Percentiles rank a stretch among this genome's conserved stretches.
Evolutionary conservation across 2,797 vertebrate genomes (phyloP).

Genomic region (Lates japonicus): DNA sequence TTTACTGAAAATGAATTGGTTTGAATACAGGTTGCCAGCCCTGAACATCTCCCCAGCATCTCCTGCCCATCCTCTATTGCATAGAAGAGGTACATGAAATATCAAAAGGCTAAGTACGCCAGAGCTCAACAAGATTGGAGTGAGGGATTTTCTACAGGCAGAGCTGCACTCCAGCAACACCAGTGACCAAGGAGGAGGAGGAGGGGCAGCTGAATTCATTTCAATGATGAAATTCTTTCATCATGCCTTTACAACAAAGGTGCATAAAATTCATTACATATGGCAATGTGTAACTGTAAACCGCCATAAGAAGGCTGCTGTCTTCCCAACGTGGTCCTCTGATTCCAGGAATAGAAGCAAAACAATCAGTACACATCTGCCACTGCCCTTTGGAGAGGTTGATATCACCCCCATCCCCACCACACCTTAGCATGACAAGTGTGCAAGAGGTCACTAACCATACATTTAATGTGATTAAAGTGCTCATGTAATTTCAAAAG

Average conservation of each 20-base stretch:
- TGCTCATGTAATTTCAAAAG: slow-evolving; percentile 47
- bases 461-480: slow-evolving; percentile 58
- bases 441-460: slow-evolving; percentile 49
- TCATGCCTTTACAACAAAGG: slow-evolving; percentile 81
- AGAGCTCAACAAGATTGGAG: slow-evolving; percentile 71
- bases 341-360: slow-evolving; percentile 57
- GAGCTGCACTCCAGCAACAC: slow-evolving; percentile 70
- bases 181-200: slow-evolving; percentile 59
- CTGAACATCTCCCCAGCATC: slow-evolving; percentile 48
- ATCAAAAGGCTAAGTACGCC: slow-evolving; percentile 74
- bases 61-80: slow-evolving; percentile 37
- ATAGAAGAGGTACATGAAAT: slow-evolving; percentile 59
- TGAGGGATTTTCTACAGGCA: slow-evolving; percentile 72
- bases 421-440: slow-evolving; percentile 37
- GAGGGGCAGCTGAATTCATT: slow-evolving; percentile 78
- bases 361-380: slow-evolving; percentile 36
- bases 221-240: slow-evolving; percentile 83
- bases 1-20: slow-evolving; percentile 41
- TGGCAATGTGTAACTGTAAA: slow-evolving; percentile 69
- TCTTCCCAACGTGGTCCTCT: slow-evolving; percentile 34
- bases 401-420: slow-evolving; percentile 62
- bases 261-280: slow-evolving; percentile 79
- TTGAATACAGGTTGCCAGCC: slow-evolving; percentile 45
- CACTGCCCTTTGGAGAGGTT: slow-evolving; percentile 46
- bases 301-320: slow-evolving; percentile 46